A percentile compares a stretch with the other conserved stretches of the same genome.
Conservation (phyloP, 2,113 vertebrate species). For the Apodemus speciosus region DNA sequence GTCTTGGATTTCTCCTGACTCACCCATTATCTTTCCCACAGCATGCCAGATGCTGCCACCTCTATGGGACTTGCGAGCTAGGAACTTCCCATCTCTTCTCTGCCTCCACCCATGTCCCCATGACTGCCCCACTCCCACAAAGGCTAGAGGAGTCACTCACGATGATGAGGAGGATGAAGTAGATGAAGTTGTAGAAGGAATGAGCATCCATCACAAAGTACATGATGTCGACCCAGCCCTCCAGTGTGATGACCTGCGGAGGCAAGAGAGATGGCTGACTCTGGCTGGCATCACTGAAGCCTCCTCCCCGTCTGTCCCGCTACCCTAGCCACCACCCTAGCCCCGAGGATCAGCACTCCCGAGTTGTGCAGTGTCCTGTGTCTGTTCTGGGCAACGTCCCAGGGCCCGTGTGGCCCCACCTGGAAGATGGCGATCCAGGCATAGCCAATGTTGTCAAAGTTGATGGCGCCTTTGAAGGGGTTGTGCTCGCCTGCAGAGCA, state of each 20-base stretch:
- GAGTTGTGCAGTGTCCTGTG: neutral
- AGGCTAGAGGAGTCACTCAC: constrained; percentile 88
- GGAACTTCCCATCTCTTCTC: neutral
- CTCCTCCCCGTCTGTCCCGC: neutral
- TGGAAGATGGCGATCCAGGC: constrained; percentile 99
- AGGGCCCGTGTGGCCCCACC: constrained; percentile 81
- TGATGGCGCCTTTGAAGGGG: constrained; percentile 98
- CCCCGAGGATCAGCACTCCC: neutral
- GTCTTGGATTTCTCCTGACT: constrained; percentile 8
- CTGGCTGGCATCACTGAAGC: neutral
- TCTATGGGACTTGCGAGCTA: neutral
- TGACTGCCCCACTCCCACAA: neutral
- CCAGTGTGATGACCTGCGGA: constrained; percentile 96
- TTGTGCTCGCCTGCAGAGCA: constrained; percentile 94
- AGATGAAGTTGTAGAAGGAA: constrained; percentile 99
- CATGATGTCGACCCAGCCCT: constrained; percentile 99
- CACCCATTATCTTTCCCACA: neutral
- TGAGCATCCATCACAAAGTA: constrained; percentile 99
- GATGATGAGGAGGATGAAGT: constrained; percentile 99
- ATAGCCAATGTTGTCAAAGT: constrained; percentile 99
- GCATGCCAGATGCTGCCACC: neutral
- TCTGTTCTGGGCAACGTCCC: neutral
- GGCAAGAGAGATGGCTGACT: constrained; percentile 56
- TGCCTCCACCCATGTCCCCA: neutral
- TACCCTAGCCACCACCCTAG: neutral